Evolutionary conservation across 1,140 invertebrate genomes (phyloP).

Genomic region (Achroia grisella): DNA sequence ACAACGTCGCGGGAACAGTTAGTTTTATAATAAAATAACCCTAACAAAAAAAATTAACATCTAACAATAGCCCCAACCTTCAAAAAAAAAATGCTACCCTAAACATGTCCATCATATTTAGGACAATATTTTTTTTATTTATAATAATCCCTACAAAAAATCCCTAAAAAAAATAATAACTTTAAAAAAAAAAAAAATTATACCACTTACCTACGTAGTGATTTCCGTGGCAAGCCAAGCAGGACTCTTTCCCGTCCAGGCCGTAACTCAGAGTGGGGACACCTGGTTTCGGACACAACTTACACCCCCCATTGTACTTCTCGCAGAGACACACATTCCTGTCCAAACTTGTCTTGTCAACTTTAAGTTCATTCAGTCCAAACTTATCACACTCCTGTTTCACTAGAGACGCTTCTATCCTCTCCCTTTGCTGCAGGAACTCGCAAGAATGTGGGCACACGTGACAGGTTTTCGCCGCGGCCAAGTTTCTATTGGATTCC

Average conservation of each 20-base stretch:
- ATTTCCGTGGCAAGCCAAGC: slow-evolving; percentile 32
- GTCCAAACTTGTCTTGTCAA: slow-evolving; percentile 45
- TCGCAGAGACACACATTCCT: slow-evolving; percentile 53
- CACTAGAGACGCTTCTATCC: slow-evolving; percentile 38
- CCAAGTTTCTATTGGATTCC: slow-evolving; percentile 34
- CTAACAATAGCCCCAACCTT: too few species aligned
- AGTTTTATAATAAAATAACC: too few species aligned
- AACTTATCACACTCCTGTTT: slow-evolving; percentile 43
- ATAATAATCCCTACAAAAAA: too few species aligned
- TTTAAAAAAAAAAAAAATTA: too few species aligned
- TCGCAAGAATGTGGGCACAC: slow-evolving; percentile 45
- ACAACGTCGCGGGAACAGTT: too few species aligned
- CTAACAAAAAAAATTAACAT: too few species aligned
- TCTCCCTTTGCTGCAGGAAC: slow-evolving; percentile 31
- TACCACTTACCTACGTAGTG: too few species aligned
- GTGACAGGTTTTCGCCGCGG: slow-evolving; percentile 24
- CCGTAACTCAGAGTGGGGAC: slow-evolving; percentile 30
- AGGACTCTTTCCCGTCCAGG: slow-evolving; percentile 34
- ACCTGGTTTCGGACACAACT: slow-evolving; percentile 48
- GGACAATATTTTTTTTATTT: too few species aligned
- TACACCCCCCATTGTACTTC: slow-evolving; percentile 58
- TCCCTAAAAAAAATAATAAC: too few species aligned
- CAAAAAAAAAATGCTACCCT: too few species aligned
- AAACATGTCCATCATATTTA: too few species aligned
- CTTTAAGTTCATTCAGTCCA: slow-evolving; percentile 53